These are phyloP conservation scores for Nipponacmea schrenckii DNA, from an alignment of 2,888 invertebrate genomes.

Conservation along the genomic window DNA sequence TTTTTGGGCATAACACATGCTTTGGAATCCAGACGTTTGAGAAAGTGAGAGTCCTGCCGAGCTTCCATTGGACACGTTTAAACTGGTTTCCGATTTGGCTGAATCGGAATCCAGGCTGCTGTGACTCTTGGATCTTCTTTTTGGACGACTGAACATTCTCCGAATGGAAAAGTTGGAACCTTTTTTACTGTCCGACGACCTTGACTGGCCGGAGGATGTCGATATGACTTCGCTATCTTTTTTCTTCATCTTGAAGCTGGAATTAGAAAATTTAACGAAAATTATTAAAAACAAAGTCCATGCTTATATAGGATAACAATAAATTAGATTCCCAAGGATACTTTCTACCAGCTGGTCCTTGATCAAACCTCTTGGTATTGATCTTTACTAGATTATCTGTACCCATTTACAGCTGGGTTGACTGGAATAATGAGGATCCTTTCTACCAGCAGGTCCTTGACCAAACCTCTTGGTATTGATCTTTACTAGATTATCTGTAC, in stretches of 20 bases:
- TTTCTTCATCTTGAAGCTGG: conserved; percentile 39
- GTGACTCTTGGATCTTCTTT: conserved; percentile 45
- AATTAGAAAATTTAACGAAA: not conserved
- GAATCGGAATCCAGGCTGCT: conserved; percentile 55
- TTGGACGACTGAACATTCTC: conserved; percentile 40
- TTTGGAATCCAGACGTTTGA: conserved; percentile 7
- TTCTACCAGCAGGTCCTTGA: too few relatives aligned
- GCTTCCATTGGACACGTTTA: conserved; percentile 25
- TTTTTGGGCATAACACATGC: conserved; percentile 3
- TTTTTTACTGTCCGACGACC: conserved; percentile 43
- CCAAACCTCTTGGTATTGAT: too few relatives aligned
- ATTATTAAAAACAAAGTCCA: too few relatives aligned
- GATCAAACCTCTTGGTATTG: too few relatives aligned
- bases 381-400: too few relatives aligned
- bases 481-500: too few relatives aligned
- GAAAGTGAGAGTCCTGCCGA: not conserved
- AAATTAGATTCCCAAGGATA: too few relatives aligned
- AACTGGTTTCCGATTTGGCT: conserved; percentile 35
- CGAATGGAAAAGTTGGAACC: conserved; percentile 52
- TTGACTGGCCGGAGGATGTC: conserved; percentile 49
- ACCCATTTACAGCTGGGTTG: too few relatives aligned
- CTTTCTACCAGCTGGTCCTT: too few relatives aligned
- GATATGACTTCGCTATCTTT: conserved; percentile 54
- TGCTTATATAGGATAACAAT: too few relatives aligned
- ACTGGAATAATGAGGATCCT: too few relatives aligned